Evolutionary conservation across 2,797 vertebrate genomes (phyloP).

Genomic region (Falco cherrug): DNA sequence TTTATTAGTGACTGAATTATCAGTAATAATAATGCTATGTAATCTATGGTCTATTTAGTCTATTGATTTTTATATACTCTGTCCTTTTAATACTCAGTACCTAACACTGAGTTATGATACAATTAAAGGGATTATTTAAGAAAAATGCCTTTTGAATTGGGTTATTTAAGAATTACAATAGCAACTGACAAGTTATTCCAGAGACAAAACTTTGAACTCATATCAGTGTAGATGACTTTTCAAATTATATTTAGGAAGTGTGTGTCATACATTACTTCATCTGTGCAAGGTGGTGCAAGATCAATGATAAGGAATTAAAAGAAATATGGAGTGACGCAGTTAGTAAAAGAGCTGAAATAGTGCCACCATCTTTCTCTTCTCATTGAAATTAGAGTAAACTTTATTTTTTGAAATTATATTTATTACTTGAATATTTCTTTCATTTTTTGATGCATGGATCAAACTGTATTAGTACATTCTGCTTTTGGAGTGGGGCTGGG

Average conservation of each 20-base stretch:
- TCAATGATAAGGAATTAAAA: background rate
- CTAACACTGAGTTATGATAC: background rate
- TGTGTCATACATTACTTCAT: background rate
- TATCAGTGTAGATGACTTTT: background rate
- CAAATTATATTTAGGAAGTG: background rate
- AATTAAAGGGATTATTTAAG: background rate
- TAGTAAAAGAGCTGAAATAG: background rate
- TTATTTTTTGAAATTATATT: background rate
- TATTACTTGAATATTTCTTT: background rate
- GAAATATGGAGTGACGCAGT: background rate
- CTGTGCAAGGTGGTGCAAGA: background rate
- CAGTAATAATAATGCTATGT: background rate
- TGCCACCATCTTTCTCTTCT: background rate
- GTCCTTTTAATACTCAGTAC: background rate
- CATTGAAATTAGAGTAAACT: background rate
- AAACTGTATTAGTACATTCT: background rate
- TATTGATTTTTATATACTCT: background rate
- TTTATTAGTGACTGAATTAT: background rate
- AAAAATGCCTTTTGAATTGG: constrained; percentile 10
- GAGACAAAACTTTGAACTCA: background rate
- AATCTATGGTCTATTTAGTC: background rate
- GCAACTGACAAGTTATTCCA: background rate
- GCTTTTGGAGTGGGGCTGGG: background rate
- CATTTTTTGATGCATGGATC: background rate
- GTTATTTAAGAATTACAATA: background rate